Percentiles rank a stretch among this genome's conserved stretches.
Evolutionary conservation across 2,888 invertebrate species (phyloP).

Genomic region (Ptychoptera contaminata): DNA sequence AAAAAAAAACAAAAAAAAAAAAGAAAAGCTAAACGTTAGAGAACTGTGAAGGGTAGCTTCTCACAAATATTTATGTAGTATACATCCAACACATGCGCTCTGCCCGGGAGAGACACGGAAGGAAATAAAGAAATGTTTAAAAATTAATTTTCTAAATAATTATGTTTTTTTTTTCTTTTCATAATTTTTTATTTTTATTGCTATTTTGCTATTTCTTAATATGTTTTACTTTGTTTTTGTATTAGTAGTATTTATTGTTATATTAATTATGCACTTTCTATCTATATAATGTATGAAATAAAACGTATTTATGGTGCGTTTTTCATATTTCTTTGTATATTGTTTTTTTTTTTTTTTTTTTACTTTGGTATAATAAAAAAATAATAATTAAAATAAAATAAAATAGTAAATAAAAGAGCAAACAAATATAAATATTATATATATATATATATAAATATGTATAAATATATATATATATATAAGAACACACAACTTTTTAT

Average conservation of each 20-base stretch:
- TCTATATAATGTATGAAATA: no score
- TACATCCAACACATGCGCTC: slow-evolving; percentile 35
- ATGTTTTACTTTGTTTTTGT: slow-evolving; percentile 1
- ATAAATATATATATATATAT: no score
- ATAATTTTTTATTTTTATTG: no score
- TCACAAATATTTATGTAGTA: slow-evolving; percentile 41
- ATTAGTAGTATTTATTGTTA: not conserved
- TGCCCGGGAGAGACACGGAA: slow-evolving; percentile 30
- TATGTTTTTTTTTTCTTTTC: no score
- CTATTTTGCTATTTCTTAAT: no score
- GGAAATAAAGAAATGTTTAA: slow-evolving; percentile 6
- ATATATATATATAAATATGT: no score
- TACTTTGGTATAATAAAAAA: not conserved
- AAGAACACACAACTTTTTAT: no score
- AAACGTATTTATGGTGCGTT: no score
- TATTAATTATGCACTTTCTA: no score
- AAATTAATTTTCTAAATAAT: no score
- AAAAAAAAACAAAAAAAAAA: not conserved
- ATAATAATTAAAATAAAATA: slow-evolving; percentile 2
- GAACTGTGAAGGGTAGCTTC: slow-evolving; percentile 79
- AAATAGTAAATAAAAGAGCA: slow-evolving; percentile 4
- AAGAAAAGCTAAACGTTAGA: slow-evolving; percentile 57
- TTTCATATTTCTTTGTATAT: slow-evolving; percentile 5
- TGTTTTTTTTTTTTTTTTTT: slow-evolving; percentile 4
- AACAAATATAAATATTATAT: slow-evolving; percentile 6